Base-by-base conservation (phyloP, 2,888 invertebrate genomes). In the Eudasyphora cyanicolor region DNA sequence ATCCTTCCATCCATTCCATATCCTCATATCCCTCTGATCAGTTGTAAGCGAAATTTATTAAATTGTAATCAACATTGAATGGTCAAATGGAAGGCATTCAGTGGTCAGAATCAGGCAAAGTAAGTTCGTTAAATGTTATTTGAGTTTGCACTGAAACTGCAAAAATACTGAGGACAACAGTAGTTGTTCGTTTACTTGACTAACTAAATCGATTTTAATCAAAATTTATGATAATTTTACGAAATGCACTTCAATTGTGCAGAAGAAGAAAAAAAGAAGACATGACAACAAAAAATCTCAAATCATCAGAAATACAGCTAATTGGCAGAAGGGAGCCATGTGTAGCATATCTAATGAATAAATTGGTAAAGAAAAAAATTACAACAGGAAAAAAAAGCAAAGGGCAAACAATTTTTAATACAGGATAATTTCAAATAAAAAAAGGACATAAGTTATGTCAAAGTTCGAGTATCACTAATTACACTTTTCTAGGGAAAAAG, bases 161-260 rank as follows among this genome's bases (percentile, higher is more conserved):
- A 35, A 12, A 21, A 57, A 24, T 27, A n/a, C 4, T 60, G 29
- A 1, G 27, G 77, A 29, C 78, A 77, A 74, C 76, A 77, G 70
- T 77, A 76, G 78, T 78, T 51, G 64, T 45, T 35, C n/a, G 17
- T 60, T 14, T 62, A 19, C 60, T 24, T 75, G 80, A 76, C 77
- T 60, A 83, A 81, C 71, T 84, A 81, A 84, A 84, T 84, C 84
- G 84, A 84, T 84, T 84, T 84, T 84, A 84, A 84, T 84, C 84
- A 84, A 84, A 84, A 84, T 84, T 84, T 84, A 84, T 84, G 84
- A 84, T 84, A 81, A 84, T 81, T 84, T 84, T 76, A 12, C 42
- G 27, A 29, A 60, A 29, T 21, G 51, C 24, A 60, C 60, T 60
- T 60, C 60, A 60, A 60, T 60, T 29, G 60, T 29, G 60, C 7